phyloP scores from a whole-genome alignment of 2,888 invertebrate genomes.

The Nemotelus nigrinus region DNA sequence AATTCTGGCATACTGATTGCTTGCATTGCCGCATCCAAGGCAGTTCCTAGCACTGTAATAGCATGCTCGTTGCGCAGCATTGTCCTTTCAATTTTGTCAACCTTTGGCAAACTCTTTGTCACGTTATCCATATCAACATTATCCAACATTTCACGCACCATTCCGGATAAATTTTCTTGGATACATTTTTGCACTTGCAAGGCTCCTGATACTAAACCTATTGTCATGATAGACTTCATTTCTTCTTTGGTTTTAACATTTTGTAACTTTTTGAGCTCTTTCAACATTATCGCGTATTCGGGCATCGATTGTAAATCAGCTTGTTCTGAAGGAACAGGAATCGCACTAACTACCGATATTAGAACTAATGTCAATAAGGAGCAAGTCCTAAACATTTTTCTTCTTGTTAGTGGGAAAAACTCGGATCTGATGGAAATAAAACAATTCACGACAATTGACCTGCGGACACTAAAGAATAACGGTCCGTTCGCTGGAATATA shows the following conservation, averaged over 20 bases:
- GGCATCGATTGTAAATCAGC: constrained; percentile 56
- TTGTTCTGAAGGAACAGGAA: constrained; percentile 50
- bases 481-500: constrained; percentile 42
- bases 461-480: constrained; percentile 45
- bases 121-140: constrained; percentile 53
- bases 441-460: constrained; percentile 48
- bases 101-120: constrained; percentile 54
- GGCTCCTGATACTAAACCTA: constrained; percentile 62
- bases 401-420: background rate
- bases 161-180: constrained; percentile 58
- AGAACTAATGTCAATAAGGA: constrained; percentile 50
- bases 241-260: constrained; percentile 58
- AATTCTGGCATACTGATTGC: constrained; percentile 56
- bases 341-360: background rate
- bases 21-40: constrained; percentile 59
- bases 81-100: constrained; percentile 59
- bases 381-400: constrained; percentile 40
- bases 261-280: constrained; percentile 59
- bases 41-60: constrained; percentile 58
- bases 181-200: constrained; percentile 59
- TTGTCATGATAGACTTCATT: constrained; percentile 57
- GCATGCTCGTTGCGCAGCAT: constrained; percentile 59
- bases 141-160: constrained; percentile 57
- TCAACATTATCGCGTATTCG: constrained; percentile 58
- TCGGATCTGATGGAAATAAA: background rate